A percentile compares a stretch with the other conserved stretches of the same genome.
These are phyloP conservation scores for Argyrosomus japonicus DNA, from an alignment of 2,113 vertebrate species.

Conservation along the genomic window DNA sequence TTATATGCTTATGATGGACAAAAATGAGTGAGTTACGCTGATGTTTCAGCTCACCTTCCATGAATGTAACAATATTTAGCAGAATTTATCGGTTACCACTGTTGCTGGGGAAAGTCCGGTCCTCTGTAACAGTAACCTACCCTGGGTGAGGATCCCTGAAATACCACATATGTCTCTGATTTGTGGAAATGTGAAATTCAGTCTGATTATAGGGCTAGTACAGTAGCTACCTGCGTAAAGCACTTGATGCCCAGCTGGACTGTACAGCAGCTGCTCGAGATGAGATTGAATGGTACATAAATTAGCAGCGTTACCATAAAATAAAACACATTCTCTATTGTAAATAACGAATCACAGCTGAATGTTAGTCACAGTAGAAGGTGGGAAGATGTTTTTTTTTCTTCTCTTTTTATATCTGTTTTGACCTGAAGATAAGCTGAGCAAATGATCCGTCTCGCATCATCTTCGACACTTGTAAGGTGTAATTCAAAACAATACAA, in stretches of 20 bases:
- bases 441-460: background rate
- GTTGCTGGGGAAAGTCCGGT: background rate
- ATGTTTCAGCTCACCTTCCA: background rate
- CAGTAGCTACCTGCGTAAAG: background rate
- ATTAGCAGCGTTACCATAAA: background rate
- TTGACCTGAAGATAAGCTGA: conserved; percentile 1
- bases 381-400: no score
- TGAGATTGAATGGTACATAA: background rate
- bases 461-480: background rate
- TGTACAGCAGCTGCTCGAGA: background rate
- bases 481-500: conserved; percentile 14
- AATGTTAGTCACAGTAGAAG: background rate
- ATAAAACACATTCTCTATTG: background rate
- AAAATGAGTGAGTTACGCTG: conserved; percentile 4
- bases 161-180: background rate
- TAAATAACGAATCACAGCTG: background rate
- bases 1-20: conserved; percentile 36
- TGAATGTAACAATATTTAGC: conserved; percentile 6
- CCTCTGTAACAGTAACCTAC: no score
- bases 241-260: background rate
- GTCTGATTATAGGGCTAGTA: background rate
- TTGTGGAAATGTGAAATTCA: background rate
- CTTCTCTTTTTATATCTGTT: background rate
- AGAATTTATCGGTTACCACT: background rate
- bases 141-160: conserved; percentile 8